Percentiles rank a stretch among this genome's conserved stretches.
Conservation (phyloP, 2,888 invertebrate species). For the Allophyes oxyacanthae region DNA sequence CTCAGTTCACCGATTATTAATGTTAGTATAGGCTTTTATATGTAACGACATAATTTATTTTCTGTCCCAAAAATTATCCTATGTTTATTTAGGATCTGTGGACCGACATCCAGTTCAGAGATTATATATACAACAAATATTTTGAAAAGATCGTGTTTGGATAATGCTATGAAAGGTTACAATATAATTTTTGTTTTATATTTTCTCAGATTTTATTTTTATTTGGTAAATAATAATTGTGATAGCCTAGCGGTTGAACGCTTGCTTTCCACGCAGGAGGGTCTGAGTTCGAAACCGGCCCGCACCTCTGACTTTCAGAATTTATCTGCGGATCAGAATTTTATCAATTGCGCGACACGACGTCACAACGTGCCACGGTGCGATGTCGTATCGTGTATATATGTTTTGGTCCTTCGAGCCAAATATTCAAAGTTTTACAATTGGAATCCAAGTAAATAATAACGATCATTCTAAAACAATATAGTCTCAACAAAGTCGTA, state of each 20-base stretch:
- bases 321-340: no score
- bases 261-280: no score
- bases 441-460: neutral
- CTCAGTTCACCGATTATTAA: constrained; percentile 5
- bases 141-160: constrained; percentile 15
- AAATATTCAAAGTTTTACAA: neutral
- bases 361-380: no score
- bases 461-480: constrained; percentile 1
- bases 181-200: constrained; percentile 1
- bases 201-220: neutral
- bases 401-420: no score
- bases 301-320: no score
- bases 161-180: neutral
- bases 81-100: constrained; percentile 26
- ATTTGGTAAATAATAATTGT: no score
- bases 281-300: no score
- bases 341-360: no score
- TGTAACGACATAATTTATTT: constrained; percentile 17
- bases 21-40: constrained; percentile 12
- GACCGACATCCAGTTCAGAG: constrained; percentile 12
- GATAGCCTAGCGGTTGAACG: no score
- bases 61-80: constrained; percentile 33
- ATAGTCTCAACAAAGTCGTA: neutral
- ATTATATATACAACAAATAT: constrained; percentile 36
- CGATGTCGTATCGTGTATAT: no score